Conservation (phyloP, 2,797 vertebrate genomes). For the Siniperca obscura region DNA sequence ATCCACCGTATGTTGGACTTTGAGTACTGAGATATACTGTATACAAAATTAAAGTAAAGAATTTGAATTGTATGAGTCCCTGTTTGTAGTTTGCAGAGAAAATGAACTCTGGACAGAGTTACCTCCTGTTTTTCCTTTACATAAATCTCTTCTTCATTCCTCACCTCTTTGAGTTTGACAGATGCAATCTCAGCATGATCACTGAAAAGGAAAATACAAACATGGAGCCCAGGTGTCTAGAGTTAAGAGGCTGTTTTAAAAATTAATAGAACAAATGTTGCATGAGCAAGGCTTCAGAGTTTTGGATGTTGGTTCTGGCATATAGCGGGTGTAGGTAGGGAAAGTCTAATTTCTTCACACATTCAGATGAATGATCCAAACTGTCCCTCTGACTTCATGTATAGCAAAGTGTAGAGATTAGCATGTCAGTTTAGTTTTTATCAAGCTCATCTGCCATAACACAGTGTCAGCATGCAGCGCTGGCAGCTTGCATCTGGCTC, state of each 20-base stretch:
- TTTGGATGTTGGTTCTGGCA: conserved; percentile 16
- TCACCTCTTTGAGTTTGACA: conserved; percentile 57
- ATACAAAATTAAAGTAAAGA: neutral
- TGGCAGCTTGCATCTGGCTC: conserved; percentile 50
- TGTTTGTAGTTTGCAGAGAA: conserved; percentile 41
- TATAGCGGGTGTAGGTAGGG: neutral
- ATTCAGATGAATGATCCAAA: conserved; percentile 24
- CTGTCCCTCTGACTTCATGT: conserved; percentile 20
- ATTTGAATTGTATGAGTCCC: conserved; percentile 44
- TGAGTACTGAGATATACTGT: conserved; percentile 11
- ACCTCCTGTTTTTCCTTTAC: conserved; percentile 29
- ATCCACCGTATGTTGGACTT: conserved; percentile 17
- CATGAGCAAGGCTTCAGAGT: conserved; percentile 36
- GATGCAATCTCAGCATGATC: conserved; percentile 60
- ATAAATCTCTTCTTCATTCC: conserved; percentile 38
- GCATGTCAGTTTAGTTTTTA: conserved; percentile 19
- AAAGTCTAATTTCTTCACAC: conserved; percentile 29
- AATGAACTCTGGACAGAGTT: conserved; percentile 46
- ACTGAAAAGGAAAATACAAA: conserved; percentile 52
- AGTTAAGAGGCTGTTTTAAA: conserved; percentile 54
- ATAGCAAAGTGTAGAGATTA: conserved; percentile 27
- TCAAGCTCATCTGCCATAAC: conserved; percentile 45
- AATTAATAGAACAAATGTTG: conserved; percentile 63
- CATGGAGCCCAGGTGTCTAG: conserved; percentile 55
- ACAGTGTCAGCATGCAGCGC: conserved; percentile 45